Conservation (phyloP, 2,888 invertebrate genomes). For the Leucania comma region DNA sequence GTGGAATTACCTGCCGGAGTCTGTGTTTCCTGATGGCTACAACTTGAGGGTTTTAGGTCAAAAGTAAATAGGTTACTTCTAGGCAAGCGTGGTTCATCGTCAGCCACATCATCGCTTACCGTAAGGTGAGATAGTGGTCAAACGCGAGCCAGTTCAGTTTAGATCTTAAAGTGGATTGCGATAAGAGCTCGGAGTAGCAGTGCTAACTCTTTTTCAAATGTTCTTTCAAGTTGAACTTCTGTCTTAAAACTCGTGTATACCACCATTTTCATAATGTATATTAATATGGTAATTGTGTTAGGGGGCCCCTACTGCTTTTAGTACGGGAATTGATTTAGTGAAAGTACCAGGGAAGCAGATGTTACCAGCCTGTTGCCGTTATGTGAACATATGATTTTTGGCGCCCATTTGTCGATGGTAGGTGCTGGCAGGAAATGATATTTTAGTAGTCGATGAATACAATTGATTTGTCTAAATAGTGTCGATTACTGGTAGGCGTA, state of each 20-base stretch:
- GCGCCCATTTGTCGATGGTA: slow-evolving; percentile 15
- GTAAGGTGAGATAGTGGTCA: no score
- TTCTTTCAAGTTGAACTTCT: slow-evolving; percentile 21
- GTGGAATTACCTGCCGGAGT: no score
- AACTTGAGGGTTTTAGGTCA: no score
- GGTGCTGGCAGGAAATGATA: neutral
- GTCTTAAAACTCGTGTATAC: neutral
- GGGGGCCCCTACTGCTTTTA: slow-evolving; percentile 48
- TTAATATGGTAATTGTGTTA: slow-evolving; percentile 61
- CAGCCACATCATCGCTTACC: no score
- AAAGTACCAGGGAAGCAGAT: slow-evolving; percentile 49
- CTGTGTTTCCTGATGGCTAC: no score
- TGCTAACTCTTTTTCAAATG: neutral
- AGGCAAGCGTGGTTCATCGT: no score
- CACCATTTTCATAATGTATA: slow-evolving; percentile 54
- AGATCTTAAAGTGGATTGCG: no score
- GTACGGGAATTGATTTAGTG: slow-evolving; percentile 59
- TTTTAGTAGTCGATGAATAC: neutral
- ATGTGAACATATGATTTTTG: slow-evolving; percentile 29
- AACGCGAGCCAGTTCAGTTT: no score
- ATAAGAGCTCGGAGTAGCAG: no score
- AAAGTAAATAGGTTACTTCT: no score
- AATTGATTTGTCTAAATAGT: neutral
- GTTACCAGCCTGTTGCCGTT: slow-evolving; percentile 42
- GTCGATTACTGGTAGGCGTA: neutral